These are phyloP conservation scores for Nebria ingens DNA, from an alignment of 1,140 invertebrate genomes.

Conservation along the genomic window DNA sequence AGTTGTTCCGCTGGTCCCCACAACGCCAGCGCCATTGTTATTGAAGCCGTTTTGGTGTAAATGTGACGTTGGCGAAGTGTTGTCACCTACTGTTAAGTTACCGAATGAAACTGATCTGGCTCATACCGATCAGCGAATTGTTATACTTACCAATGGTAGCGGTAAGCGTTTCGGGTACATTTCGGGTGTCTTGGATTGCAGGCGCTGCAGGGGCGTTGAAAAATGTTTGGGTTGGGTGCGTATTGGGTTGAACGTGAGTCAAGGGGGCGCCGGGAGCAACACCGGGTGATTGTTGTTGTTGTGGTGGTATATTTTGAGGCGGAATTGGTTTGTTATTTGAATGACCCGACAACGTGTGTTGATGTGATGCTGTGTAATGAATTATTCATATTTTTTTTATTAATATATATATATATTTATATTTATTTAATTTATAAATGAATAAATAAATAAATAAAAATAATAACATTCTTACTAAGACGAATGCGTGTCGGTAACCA, in stretches of 20 bases:
- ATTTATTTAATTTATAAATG: background rate
- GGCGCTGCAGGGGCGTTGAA: conserved; percentile 17
- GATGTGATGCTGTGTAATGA: conserved; percentile 31
- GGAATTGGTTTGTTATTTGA: conserved; percentile 14
- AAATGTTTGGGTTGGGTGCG: conserved; percentile 18
- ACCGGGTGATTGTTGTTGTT: conserved; percentile 15
- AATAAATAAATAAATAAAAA: conserved; percentile 34
- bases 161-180: background rate
- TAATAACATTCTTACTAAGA: conserved; percentile 47
- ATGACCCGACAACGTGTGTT: conserved; percentile 17
- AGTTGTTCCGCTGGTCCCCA: conserved; percentile 17
- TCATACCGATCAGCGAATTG: too few species aligned
- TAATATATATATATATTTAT: background rate
- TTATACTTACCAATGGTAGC: background rate
- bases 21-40: conserved; percentile 17
- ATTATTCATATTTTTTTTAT: too few species aligned
- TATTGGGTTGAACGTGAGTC: conserved; percentile 18
- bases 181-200: conserved; percentile 2
- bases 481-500: conserved; percentile 48
- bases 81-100: background rate
- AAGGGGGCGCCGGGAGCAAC: conserved; percentile 13
- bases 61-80: conserved; percentile 30
- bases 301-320: conserved; percentile 13
- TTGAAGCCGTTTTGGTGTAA: conserved; percentile 38
- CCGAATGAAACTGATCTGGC: too few species aligned